These are phyloP conservation scores for Pandemis heparana DNA, from an alignment of 2,888 invertebrate species.

Conservation along the genomic window DNA sequence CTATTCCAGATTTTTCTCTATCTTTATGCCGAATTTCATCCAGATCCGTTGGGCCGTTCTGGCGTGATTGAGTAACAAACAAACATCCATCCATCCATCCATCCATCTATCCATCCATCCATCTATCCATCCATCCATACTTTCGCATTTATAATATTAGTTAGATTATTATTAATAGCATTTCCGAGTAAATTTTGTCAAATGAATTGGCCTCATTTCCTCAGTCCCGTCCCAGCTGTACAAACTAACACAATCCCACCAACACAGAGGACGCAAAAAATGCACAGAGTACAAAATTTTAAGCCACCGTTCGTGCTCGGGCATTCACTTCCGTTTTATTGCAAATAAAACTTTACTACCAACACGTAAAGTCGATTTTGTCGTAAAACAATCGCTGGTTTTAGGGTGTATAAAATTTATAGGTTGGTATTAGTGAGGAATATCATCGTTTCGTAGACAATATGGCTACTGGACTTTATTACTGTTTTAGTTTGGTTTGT, in stretches of 20 bases:
- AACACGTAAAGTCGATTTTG: slow-evolving; percentile 33
- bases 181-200: too few species aligned
- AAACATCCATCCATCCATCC: too few species aligned
- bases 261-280: slow-evolving; percentile 1
- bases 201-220: too few species aligned
- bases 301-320: slow-evolving; percentile 5
- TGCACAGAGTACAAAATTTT: slow-evolving; percentile 9
- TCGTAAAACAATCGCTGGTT: slow-evolving; percentile 26
- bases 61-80: too few species aligned
- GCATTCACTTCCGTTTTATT: slow-evolving; percentile 17
- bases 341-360: slow-evolving; percentile 32
- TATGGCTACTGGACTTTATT: slow-evolving; percentile 26
- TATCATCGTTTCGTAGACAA: slow-evolving; percentile 15
- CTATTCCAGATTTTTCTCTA: too few species aligned
- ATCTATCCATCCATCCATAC: too few species aligned
- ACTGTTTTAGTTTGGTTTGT: background rate
- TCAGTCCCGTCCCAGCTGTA: background rate
- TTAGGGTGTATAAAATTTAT: slow-evolving; percentile 33
- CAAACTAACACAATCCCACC: too few species aligned
- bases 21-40: too few species aligned
- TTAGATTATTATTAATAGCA: too few species aligned
- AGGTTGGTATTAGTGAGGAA: background rate
- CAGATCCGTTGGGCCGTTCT: too few species aligned
- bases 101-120: too few species aligned
- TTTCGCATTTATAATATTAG: too few species aligned